Percentiles rank a stretch among this genome's conserved stretches.
Conservation (phyloP, 2,113 vertebrate species). For the Bufo gargarizans region DNA sequence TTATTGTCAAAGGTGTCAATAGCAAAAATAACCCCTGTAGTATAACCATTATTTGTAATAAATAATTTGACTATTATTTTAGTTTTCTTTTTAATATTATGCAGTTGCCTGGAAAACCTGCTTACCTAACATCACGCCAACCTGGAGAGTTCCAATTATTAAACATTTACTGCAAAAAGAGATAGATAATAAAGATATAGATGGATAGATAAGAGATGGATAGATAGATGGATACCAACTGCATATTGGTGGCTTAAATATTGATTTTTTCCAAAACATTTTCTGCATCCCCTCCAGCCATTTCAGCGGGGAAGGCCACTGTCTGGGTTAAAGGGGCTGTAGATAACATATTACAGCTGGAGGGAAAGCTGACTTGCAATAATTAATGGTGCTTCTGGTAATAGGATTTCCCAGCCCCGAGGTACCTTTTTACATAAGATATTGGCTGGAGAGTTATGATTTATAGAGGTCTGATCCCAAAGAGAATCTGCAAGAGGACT, state of each 20-base stretch:
- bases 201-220: not conserved
- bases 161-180: too few relatives aligned
- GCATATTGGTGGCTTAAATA: slow-evolving; percentile 19
- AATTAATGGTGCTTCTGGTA: slow-evolving; percentile 76
- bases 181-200: not conserved
- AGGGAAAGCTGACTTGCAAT: slow-evolving; percentile 71
- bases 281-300: slow-evolving; percentile 6
- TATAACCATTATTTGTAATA: not conserved
- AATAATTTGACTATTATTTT: not conserved
- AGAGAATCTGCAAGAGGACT: slow-evolving; percentile 65
- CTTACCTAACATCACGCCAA: not conserved
- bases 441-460: slow-evolving; percentile 73
- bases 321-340: slow-evolving; percentile 54
- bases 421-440: slow-evolving; percentile 76
- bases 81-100: not conserved
- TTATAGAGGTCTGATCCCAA: slow-evolving; percentile 72
- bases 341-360: slow-evolving; percentile 74
- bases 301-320: slow-evolving; percentile 30
- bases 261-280: slow-evolving; percentile 34
- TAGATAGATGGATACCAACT: slow-evolving; percentile 34
- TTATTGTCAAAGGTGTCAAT: too few relatives aligned
- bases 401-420: slow-evolving; percentile 79
- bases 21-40: not conserved
- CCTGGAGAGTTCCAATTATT: not conserved
- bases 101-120: not conserved